Conservation (phyloP, 2,888 invertebrate species). For the Erebia ligea region DNA sequence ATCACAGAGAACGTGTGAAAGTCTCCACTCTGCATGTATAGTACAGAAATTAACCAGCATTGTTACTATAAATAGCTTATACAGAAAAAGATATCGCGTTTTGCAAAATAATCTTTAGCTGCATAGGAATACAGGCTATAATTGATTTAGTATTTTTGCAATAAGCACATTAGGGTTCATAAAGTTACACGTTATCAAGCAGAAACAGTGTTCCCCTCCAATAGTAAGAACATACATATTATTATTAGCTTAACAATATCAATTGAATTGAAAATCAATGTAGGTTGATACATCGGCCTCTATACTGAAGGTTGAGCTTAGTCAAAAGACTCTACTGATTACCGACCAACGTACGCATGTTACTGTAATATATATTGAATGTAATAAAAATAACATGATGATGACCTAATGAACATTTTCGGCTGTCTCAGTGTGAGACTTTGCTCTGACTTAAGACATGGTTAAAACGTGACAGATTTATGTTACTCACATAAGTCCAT, state of each 20-base stretch:
- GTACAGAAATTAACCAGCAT: conserved; percentile 32
- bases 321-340: too few species aligned
- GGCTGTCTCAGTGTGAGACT: too few species aligned
- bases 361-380: too few species aligned
- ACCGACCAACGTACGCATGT: too few species aligned
- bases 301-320: too few species aligned
- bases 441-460: too few species aligned
- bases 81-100: background rate
- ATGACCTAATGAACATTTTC: too few species aligned
- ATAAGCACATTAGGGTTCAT: conserved; percentile 4
- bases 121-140: background rate
- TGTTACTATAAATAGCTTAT: conserved; percentile 30
- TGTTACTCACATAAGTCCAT: too few species aligned
- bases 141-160: background rate
- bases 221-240: background rate
- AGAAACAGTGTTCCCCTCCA: background rate
- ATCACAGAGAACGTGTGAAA: conserved; percentile 31
- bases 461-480: too few species aligned
- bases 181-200: background rate
- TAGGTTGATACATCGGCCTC: too few species aligned
- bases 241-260: background rate
- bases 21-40: conserved; percentile 24
- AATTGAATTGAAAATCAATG: background rate
- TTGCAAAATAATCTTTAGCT: conserved; percentile 9
- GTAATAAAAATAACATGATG: too few species aligned